phyloP scores from a whole-genome alignment of 2,113 vertebrate species.

The Rhynchopsitta pachyrhyncha region DNA sequence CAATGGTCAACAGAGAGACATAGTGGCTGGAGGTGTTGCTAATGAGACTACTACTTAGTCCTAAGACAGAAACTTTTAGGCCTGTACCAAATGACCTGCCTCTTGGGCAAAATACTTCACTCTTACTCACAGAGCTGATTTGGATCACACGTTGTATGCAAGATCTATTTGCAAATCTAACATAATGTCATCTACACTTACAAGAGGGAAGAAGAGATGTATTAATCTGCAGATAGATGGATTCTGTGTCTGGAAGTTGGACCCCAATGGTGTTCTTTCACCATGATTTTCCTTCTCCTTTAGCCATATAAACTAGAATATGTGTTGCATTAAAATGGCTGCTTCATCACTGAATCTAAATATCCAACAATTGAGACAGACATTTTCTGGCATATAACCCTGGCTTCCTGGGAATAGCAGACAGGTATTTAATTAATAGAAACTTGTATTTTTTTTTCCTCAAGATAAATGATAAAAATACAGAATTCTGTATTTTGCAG shows the following conservation, averaged over 20 bases:
- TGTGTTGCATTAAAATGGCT: neutral
- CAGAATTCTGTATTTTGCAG: neutral
- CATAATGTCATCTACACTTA: neutral
- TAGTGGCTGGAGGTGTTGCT: neutral
- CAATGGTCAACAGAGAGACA: rapidly evolving
- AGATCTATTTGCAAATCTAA: neutral
- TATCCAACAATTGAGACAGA: neutral
- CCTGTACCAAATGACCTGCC: neutral
- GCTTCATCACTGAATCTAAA: neutral
- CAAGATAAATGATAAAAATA: neutral
- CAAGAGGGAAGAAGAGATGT: neutral
- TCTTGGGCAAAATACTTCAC: neutral
- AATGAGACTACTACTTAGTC: neutral
- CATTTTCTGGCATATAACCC: neutral
- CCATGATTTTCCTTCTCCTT: neutral
- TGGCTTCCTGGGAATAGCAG: neutral
- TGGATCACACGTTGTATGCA: neutral
- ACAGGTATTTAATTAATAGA: neutral
- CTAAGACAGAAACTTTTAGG: neutral
- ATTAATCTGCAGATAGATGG: neutral
- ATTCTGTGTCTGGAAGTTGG: neutral
- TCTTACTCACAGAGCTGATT: neutral
- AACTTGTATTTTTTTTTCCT: neutral
- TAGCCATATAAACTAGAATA: neutral
- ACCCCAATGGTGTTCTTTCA: neutral